Percentiles rank a stretch among this genome's conserved stretches.
These are phyloP conservation scores for Selenia dentaria DNA, from an alignment of 2,888 invertebrate genomes.

Conservation along the genomic window DNA sequence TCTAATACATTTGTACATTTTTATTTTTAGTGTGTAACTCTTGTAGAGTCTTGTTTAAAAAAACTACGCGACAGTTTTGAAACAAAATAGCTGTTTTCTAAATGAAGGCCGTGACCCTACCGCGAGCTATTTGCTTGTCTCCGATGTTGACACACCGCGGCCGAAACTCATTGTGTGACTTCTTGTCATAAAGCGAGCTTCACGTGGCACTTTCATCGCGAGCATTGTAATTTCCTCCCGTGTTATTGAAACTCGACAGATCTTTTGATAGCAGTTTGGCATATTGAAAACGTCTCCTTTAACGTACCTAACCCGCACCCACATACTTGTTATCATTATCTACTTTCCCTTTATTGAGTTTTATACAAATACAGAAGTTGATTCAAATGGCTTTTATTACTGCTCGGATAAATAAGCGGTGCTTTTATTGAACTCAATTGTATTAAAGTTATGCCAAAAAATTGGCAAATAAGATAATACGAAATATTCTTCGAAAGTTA, in stretches of 20 bases:
- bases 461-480: no score
- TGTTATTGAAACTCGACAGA: slow-evolving; percentile 58
- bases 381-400: slow-evolving; percentile 29
- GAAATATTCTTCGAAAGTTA: no score
- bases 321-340: slow-evolving; percentile 29
- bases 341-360: slow-evolving; percentile 34
- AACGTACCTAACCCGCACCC: slow-evolving; percentile 25
- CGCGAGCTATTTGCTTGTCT: slow-evolving; percentile 71
- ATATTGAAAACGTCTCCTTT: slow-evolving; percentile 49
- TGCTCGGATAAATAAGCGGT: slow-evolving; percentile 14
- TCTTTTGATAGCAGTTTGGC: slow-evolving; percentile 49
- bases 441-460: no score
- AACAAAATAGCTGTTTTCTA: slow-evolving; percentile 53
- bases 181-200: slow-evolving; percentile 65
- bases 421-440: slow-evolving; percentile 12
- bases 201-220: slow-evolving; percentile 57
- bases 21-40: no score
- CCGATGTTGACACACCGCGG: slow-evolving; percentile 65
- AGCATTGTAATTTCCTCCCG: slow-evolving; percentile 62
- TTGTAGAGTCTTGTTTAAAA: slow-evolving; percentile 4
- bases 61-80: slow-evolving; percentile 39
- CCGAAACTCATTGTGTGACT: slow-evolving; percentile 76
- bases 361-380: slow-evolving; percentile 32
- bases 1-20: no score
- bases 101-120: slow-evolving; percentile 76